A percentile compares a stretch with the other conserved stretches of the same genome.
Conservation (phyloP, 2,113 vertebrate genomes). For the Echinops telfairi region DNA sequence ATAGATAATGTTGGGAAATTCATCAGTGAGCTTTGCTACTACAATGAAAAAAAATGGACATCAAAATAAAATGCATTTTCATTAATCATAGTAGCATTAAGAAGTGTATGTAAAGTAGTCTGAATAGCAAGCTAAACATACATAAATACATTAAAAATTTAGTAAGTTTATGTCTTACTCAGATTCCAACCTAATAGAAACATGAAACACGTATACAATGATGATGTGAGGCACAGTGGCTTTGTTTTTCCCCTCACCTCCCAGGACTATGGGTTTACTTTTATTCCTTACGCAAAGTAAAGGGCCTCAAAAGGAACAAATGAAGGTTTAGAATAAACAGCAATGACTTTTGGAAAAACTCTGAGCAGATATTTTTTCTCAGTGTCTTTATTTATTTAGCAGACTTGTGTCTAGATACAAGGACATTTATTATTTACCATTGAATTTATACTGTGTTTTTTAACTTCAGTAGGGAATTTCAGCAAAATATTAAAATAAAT, state of each 20-base stretch:
- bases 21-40: slow-evolving; percentile 18
- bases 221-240: not conserved
- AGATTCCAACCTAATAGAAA: not conserved
- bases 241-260: not conserved
- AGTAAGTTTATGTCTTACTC: slow-evolving; percentile 52
- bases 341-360: not conserved
- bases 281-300: slow-evolving; percentile 16
- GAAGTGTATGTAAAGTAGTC: not conserved
- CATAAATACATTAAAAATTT: slow-evolving; percentile 65
- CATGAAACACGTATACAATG: not conserved
- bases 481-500: slow-evolving; percentile 64
- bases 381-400: slow-evolving; percentile 69
- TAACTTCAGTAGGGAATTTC: slow-evolving; percentile 47
- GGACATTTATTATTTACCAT: slow-evolving; percentile 78
- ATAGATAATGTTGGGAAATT: slow-evolving; percentile 70
- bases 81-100: slow-evolving; percentile 53
- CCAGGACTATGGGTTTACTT: not conserved
- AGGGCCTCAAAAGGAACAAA: slow-evolving; percentile 31
- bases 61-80: slow-evolving; percentile 9
- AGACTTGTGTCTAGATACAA: slow-evolving; percentile 34
- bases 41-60: slow-evolving; percentile 40
- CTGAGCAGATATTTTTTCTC: slow-evolving; percentile 45
- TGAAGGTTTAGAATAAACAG: slow-evolving; percentile 52
- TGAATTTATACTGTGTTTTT: slow-evolving; percentile 37
- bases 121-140: slow-evolving; percentile 62